Evolutionary conservation across 35 echinoderm and acorn worm genomes (phyloP), one percentile per base, ranked within the genome.

Genomic region (Ptychodera flava): DNA sequence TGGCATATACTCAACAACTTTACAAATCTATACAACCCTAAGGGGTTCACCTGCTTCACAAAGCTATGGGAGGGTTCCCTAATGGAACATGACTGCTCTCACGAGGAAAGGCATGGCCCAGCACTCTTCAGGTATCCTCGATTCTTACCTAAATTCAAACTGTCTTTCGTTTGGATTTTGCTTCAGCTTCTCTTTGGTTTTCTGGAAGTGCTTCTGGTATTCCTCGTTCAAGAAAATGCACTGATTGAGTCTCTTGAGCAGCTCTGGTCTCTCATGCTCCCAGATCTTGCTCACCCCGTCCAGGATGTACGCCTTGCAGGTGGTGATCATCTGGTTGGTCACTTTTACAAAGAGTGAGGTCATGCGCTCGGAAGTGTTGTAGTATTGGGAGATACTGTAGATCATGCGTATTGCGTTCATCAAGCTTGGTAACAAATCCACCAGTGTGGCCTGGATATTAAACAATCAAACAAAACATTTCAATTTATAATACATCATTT

Each of bases 351-450:
- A 99, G 0, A 99, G 90, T 1, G 96, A 99, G 36, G 92, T 94
- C 96, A 99, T 99, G n/a, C 96, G 80, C 90, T 99, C 96, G 31
- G 96, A 99, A 1, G 96, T 99, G 85, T 99, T 99, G 88, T 99
- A 99, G 88, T 90, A 94, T 0, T 90, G 93, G 33, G 95, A 99
- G 86, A 99, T 99, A 36, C 96, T 97, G 76, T 99, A 92, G 81
- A 99, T 99, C 96, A 99, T 99, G 15, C 96, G 90, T 77, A 99
- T 99, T 37, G 96, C 93, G 37, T 99, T 99, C 96, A 99, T 99
- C 77, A 99, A 81, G 33, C 96, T 99, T 28, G 96, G 96, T 35
- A 99, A 90, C 85, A 94, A 92, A 64, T 99, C 96, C 35, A 99
- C 87, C 96, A 99, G 94, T 0, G 88, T 86, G 84, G 84, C 89